Evolutionary conservation across 2,113 vertebrate species (phyloP).

Genomic region (Bubo scandiacus): DNA sequence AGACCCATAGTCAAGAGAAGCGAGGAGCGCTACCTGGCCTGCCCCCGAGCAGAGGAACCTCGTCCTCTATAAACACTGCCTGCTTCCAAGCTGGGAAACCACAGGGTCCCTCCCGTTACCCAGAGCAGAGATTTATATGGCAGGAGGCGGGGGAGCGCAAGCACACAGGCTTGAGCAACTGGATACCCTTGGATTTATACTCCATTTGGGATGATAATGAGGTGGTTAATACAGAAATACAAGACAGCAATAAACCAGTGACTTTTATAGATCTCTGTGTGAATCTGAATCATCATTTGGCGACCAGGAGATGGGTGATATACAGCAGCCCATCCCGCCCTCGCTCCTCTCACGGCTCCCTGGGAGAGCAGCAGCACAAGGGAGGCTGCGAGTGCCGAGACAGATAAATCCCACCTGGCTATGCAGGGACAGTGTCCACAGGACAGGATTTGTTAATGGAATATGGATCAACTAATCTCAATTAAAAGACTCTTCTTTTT

Average conservation of each 20-base stretch:
- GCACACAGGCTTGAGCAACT: constrained; percentile 14
- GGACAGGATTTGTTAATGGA: not conserved
- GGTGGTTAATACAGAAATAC: constrained; percentile 74
- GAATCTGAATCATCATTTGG: constrained; percentile 69
- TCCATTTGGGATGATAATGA: constrained; percentile 74
- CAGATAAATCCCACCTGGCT: constrained; percentile 35
- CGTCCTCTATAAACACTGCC: not conserved
- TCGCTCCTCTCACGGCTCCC: not conserved
- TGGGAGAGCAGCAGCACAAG: constrained; percentile 30
- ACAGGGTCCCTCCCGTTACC: not conserved
- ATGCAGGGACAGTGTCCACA: not conserved
- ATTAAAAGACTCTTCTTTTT: constrained; percentile 9
- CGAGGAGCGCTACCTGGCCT: not conserved
- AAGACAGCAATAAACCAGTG: constrained; percentile 68
- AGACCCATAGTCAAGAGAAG: not conserved
- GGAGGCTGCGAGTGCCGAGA: not conserved
- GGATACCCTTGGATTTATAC: constrained; percentile 65
- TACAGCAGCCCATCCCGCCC: constrained; percentile 4
- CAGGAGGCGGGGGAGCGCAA: not conserved
- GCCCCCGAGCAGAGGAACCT: not conserved
- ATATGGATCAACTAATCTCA: constrained; percentile 12
- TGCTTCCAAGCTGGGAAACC: not conserved
- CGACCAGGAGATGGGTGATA: constrained; percentile 56
- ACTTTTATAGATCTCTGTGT: constrained; percentile 69
- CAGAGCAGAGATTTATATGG: constrained; percentile 8